A percentile compares a stretch with the other conserved stretches of the same genome.
Evolutionary conservation across 2,888 invertebrate species (phyloP).

Genomic region (Rhorus exstirpatorius): DNA sequence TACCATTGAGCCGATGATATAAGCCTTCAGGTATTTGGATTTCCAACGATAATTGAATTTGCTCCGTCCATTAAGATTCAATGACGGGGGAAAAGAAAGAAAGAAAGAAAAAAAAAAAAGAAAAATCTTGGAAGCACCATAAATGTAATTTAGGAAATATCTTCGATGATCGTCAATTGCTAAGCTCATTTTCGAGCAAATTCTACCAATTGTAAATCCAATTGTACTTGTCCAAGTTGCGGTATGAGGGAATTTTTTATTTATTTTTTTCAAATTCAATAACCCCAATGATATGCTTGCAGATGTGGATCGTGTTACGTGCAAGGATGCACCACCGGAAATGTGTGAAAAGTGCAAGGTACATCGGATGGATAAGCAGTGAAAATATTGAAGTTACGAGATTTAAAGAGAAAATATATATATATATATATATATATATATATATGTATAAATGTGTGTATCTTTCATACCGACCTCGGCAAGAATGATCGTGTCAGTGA

Average conservation of each 20-base stretch:
- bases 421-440: no score
- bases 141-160: no score
- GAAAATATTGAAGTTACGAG: slow-evolving; percentile 23
- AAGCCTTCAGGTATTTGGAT: not conserved
- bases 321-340: slow-evolving; percentile 56
- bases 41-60: not conserved
- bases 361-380: slow-evolving; percentile 71
- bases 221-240: not conserved
- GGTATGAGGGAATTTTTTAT: not conserved
- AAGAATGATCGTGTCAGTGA: slow-evolving; percentile 56
- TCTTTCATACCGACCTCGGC: slow-evolving; percentile 57
- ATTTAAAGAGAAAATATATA: not conserved
- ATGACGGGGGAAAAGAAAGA: not conserved
- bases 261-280: not conserved
- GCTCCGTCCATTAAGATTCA: not conserved
- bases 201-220: no score
- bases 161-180: no score
- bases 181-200: no score
- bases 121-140: not conserved
- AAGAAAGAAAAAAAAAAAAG: not conserved
- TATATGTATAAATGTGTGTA: no score
- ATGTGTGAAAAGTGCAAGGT: slow-evolving; percentile 74
- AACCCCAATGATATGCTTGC: not conserved
- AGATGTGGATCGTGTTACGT: slow-evolving; percentile 17
- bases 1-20: slow-evolving; percentile 1